These are phyloP conservation scores for Lamellibrachia columna DNA, from an alignment of 2,888 invertebrate species.

Conservation along the genomic window DNA sequence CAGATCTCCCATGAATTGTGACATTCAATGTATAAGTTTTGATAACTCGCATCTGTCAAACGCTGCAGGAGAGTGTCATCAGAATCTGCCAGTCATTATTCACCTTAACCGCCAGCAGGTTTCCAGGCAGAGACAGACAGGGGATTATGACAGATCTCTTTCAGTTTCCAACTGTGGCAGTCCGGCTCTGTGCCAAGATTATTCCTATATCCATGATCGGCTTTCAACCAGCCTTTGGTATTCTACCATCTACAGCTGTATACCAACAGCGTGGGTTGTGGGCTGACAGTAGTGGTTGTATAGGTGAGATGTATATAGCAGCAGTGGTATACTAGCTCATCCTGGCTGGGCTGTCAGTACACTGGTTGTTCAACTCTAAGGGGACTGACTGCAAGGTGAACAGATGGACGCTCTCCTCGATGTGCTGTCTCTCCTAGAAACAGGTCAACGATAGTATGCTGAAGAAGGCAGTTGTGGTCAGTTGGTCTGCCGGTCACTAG, in stretches of 20 bases:
- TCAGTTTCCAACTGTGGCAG: not conserved
- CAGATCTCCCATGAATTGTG: not conserved
- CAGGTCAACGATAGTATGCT: not conserved
- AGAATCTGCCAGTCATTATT: not conserved
- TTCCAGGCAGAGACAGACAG: not conserved
- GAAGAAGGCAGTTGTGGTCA: not conserved
- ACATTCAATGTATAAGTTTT: not conserved
- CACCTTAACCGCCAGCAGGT: not conserved
- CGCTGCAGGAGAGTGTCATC: not conserved
- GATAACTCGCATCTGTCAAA: not conserved
- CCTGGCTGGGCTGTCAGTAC: not conserved
- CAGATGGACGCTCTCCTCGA: not conserved
- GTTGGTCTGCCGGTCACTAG: not conserved
- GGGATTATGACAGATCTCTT: not conserved
- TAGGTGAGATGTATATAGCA: not conserved
- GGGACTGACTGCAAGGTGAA: not conserved
- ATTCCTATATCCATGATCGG: not conserved
- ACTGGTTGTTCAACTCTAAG: not conserved
- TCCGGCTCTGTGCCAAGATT: not conserved
- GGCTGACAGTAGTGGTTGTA: not conserved
- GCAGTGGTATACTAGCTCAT: not conserved
- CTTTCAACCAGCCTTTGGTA: not conserved
- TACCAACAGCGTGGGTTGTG: not conserved
- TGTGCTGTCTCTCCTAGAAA: not conserved
- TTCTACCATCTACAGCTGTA: not conserved